Evolutionary conservation across 2,797 vertebrate species (phyloP).

Genomic region (Potorous gilbertii): DNA sequence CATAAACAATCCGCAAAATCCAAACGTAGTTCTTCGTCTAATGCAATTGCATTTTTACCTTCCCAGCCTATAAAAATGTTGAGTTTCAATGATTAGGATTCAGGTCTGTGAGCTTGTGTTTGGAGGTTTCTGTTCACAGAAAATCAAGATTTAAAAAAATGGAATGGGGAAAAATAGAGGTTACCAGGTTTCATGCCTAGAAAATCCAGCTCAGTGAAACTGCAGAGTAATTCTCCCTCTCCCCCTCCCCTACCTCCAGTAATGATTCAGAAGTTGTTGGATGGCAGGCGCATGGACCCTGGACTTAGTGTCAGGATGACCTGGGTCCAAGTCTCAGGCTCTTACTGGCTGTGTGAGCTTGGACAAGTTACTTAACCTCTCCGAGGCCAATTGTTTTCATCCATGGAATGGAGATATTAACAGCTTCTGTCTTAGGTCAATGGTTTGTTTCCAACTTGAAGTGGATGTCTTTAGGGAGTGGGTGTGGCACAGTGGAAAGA

Average conservation of each 20-base stretch:
- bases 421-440: neutral
- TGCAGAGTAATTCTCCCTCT: neutral
- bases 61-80: constrained; percentile 54
- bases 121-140: neutral
- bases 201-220: neutral
- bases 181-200: neutral
- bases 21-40: constrained; percentile 61
- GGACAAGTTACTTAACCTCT: neutral
- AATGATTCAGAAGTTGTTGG: neutral
- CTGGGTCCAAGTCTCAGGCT: neutral
- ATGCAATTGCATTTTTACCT: constrained; percentile 68
- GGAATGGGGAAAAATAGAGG: neutral
- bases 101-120: neutral
- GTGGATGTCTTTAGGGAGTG: neutral
- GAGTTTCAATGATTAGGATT: constrained; percentile 13
- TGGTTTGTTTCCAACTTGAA: neutral
- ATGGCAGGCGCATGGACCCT: neutral
- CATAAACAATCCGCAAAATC: constrained; percentile 73
- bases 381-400: neutral
- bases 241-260: neutral
- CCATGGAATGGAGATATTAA: neutral
- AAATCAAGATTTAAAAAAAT: neutral
- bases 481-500: neutral
- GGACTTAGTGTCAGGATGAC: neutral
- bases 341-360: neutral